These are phyloP conservation scores for Lophura nycthemera DNA, from an alignment of 2,113 vertebrate species.

Conservation along the genomic window DNA sequence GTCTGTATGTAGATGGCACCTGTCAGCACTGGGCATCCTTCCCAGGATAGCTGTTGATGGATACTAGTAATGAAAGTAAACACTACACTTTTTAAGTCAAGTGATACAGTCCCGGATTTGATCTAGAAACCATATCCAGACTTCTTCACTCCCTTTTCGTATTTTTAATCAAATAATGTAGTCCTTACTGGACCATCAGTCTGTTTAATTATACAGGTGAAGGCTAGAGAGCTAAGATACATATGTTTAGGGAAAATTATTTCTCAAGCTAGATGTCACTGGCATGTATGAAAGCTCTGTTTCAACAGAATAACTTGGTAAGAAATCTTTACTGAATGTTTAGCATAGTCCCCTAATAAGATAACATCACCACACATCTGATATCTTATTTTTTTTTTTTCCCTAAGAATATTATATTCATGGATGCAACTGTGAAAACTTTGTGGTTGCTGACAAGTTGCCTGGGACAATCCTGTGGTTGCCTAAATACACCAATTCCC, in stretches of 20 bases:
- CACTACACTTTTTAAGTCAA: not conserved
- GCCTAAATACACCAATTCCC: not conserved
- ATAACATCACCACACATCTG: not conserved
- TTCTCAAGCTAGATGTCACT: not conserved
- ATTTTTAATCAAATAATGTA: not conserved
- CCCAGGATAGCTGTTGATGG: not conserved
- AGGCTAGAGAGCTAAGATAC: not conserved
- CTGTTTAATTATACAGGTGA: not conserved
- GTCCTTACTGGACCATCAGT: not conserved
- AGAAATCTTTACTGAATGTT: not conserved
- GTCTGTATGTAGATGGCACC: not conserved
- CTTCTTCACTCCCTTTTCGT: accelerated
- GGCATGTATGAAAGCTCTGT: not conserved
- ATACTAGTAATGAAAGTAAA: not conserved
- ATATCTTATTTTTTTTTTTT: not conserved
- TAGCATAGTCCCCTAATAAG: not conserved
- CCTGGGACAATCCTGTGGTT: constrained; percentile 46
- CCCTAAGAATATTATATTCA: not conserved
- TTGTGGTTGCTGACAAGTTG: constrained; percentile 27
- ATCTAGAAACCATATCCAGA: not conserved
- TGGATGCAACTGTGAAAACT: constrained; percentile 6
- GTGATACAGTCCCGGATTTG: accelerated
- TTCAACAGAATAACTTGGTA: not conserved
- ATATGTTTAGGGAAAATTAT: not conserved
- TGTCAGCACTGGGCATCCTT: not conserved